Conservation (phyloP, 2,113 vertebrate species). For the Centropristis striata region DNA sequence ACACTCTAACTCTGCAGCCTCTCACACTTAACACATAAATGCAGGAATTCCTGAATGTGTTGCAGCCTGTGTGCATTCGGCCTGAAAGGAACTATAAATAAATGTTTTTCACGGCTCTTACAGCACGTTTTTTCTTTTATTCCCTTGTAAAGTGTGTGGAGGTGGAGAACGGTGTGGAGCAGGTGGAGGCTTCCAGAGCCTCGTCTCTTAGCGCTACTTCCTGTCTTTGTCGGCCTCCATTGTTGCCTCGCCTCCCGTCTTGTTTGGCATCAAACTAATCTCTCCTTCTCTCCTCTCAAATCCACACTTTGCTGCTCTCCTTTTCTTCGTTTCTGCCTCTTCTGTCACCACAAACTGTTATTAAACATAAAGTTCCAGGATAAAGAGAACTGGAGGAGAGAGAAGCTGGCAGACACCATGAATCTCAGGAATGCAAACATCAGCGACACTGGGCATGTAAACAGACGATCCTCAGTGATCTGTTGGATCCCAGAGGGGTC, state of each 20-base stretch:
- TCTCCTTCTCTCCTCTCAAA: constrained; percentile 29
- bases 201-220: constrained; percentile 65
- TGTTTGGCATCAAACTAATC: constrained; percentile 66
- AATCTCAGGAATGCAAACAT: too few species aligned
- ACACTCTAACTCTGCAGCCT: background rate
- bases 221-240: constrained; percentile 76
- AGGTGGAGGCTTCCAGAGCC: constrained; percentile 68
- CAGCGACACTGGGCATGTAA: background rate
- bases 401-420: background rate
- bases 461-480: too few species aligned
- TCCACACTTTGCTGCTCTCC: constrained; percentile 14
- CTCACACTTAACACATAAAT: background rate
- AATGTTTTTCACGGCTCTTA: constrained; percentile 7
- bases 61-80: background rate
- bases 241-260: constrained; percentile 64
- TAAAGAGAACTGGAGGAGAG: background rate
- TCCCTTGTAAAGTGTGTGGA: constrained; percentile 1
- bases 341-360: too few species aligned
- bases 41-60: constrained; percentile 10
- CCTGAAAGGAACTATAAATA: constrained; percentile 37
- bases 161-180: constrained; percentile 38
- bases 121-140: constrained; percentile 1
- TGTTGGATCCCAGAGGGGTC: too few species aligned
- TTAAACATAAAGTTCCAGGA: background rate
- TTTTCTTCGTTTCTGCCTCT: background rate